Evolutionary conservation across 1,140 invertebrate genomes (phyloP).

Genomic region (Drosophila tristis): DNA sequence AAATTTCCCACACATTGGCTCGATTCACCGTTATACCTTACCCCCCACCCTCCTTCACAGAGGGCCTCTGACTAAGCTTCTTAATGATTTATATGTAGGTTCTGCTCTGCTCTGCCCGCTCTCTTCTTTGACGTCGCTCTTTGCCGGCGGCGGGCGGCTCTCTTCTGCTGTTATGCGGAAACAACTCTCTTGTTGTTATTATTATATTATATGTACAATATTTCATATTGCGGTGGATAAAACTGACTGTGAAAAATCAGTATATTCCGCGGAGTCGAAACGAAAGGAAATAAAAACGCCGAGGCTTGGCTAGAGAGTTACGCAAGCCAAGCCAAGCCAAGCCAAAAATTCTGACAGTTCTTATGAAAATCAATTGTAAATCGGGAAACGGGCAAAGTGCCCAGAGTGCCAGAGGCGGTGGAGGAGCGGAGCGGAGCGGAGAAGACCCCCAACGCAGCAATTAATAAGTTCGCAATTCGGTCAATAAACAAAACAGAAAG

Average conservation of each 20-base stretch:
- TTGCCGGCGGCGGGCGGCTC: slow-evolving; percentile 1
- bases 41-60: background rate
- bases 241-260: slow-evolving; percentile 54
- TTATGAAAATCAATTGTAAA: slow-evolving; percentile 58
- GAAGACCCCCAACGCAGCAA: slow-evolving; percentile 31
- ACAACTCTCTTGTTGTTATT: slow-evolving; percentile 27
- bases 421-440: slow-evolving; percentile 8
- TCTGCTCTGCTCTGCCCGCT: slow-evolving; percentile 4
- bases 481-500: slow-evolving; percentile 71
- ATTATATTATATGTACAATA: slow-evolving; percentile 24
- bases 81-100: slow-evolving; percentile 41
- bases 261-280: slow-evolving; percentile 59
- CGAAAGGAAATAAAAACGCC: slow-evolving; percentile 15
- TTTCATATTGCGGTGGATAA: slow-evolving; percentile 3
- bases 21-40: slow-evolving; percentile 9
- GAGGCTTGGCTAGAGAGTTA: slow-evolving; percentile 13
- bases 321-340: slow-evolving; percentile 9
- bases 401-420: slow-evolving; percentile 9
- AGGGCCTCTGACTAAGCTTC: slow-evolving; percentile 23
- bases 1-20: slow-evolving; percentile 22
- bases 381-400: slow-evolving; percentile 51
- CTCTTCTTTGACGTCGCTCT: slow-evolving; percentile 13
- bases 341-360: slow-evolving; percentile 17
- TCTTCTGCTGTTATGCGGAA: slow-evolving; percentile 26
- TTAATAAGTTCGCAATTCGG: slow-evolving; percentile 74